Conservation (phyloP, 2,888 invertebrate genomes). For the Bellardia pandia region DNA sequence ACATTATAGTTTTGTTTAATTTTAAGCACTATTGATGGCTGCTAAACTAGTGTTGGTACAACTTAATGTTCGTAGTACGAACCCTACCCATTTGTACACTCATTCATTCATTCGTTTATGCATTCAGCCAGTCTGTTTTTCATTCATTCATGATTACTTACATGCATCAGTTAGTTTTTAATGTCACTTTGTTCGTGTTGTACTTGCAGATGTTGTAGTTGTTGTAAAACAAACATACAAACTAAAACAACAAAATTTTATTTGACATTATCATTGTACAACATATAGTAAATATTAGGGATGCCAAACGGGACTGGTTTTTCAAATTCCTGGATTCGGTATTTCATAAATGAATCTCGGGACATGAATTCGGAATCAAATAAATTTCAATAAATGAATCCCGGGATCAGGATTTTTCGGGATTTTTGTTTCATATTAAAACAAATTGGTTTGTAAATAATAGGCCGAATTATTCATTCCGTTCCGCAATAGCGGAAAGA, state of each 20-base stretch:
- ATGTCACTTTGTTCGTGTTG: slow-evolving; percentile 40
- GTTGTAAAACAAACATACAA: slow-evolving; percentile 37
- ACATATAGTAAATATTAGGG: no score
- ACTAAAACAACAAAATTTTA: slow-evolving; percentile 12
- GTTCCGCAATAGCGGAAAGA: no score
- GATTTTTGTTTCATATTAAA: no score
- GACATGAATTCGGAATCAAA: no score
- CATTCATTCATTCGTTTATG: slow-evolving; percentile 32
- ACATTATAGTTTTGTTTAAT: slow-evolving; percentile 16
- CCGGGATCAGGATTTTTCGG: no score
- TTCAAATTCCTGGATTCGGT: no score
- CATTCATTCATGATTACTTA: slow-evolving; percentile 67
- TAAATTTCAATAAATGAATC: no score
- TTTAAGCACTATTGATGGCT: slow-evolving; percentile 21
- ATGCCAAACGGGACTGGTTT: no score
- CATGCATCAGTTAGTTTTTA: slow-evolving; percentile 59
- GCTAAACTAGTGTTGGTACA: not conserved
- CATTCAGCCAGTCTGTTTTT: not conserved
- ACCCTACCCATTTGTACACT: slow-evolving; percentile 22
- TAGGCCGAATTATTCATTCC: no score
- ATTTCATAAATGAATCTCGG: no score
- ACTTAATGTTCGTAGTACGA: slow-evolving; percentile 9
- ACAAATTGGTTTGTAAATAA: no score
- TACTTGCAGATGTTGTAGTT: slow-evolving; percentile 9
- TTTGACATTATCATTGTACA: slow-evolving; percentile 16